These are phyloP conservation scores for Trypoxylon attenuatum DNA, from an alignment of 2,888 invertebrate genomes.

Conservation along the genomic window DNA sequence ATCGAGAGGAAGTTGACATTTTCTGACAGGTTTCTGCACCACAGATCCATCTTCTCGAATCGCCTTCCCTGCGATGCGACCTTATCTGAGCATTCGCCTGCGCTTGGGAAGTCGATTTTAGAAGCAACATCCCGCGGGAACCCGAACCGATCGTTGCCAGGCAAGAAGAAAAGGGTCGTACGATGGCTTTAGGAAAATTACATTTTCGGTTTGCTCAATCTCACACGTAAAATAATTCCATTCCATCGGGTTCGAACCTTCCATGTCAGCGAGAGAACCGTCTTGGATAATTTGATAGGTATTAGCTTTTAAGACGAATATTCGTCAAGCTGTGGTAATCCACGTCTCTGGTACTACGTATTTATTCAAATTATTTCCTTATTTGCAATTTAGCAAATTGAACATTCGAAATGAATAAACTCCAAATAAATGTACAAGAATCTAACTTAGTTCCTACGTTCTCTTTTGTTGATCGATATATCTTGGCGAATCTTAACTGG, in stretches of 20 bases:
- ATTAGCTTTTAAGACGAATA: too few relatives aligned
- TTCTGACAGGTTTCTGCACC: not conserved
- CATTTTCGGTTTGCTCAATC: constrained; percentile 52
- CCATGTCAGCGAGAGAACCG: constrained; percentile 13
- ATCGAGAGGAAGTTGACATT: not conserved
- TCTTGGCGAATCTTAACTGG: too few relatives aligned
- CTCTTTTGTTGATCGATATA: too few relatives aligned
- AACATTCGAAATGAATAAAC: too few relatives aligned
- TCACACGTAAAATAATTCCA: constrained; percentile 51
- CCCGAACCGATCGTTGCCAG: not conserved
- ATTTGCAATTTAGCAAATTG: too few relatives aligned
- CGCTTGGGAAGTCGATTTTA: constrained; percentile 36
- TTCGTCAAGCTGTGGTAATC: too few relatives aligned
- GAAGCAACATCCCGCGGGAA: constrained; percentile 33
- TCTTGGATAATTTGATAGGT: constrained; percentile 33
- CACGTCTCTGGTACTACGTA: too few relatives aligned
- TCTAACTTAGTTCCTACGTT: too few relatives aligned
- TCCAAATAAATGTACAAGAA: too few relatives aligned
- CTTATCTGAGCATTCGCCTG: constrained; percentile 18
- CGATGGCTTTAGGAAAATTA: constrained; percentile 54
- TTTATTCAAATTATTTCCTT: too few relatives aligned
- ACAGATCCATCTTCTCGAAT: constrained; percentile 22
- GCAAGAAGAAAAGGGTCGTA: constrained; percentile 8
- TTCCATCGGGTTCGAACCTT: constrained; percentile 22
- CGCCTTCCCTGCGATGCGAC: constrained; percentile 19